Evolutionary conservation across 2,113 vertebrate species (phyloP).

Genomic region (Petrocephalus zakoni): DNA sequence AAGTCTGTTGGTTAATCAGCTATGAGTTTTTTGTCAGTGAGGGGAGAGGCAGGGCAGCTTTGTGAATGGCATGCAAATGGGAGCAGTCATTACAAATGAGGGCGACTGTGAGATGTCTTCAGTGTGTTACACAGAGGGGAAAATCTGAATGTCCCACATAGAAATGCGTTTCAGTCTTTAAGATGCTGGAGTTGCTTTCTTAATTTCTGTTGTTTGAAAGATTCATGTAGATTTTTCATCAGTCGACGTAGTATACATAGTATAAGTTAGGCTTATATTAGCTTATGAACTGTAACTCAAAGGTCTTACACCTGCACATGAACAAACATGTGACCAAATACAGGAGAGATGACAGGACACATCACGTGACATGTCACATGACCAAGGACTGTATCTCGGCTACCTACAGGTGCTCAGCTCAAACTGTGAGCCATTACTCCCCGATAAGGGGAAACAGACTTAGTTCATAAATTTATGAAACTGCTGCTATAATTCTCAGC

Average conservation of each 20-base stretch:
- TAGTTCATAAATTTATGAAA: background rate
- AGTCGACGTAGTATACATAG: background rate
- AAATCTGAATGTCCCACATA: background rate
- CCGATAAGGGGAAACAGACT: background rate
- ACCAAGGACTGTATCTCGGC: background rate
- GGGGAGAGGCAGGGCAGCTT: background rate
- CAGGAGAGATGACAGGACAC: background rate
- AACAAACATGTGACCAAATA: background rate
- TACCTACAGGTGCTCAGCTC: background rate
- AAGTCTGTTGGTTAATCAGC: background rate
- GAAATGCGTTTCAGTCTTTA: background rate
- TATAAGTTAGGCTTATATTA: background rate
- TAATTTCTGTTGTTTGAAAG: background rate
- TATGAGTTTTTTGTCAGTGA: background rate
- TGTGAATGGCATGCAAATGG: background rate
- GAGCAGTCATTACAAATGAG: background rate
- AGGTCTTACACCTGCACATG: background rate
- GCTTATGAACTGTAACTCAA: background rate
- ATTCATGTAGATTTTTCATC: background rate
- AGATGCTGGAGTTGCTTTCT: background rate
- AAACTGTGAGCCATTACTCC: background rate
- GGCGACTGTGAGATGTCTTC: background rate
- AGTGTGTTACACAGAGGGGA: background rate
- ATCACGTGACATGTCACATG: background rate
- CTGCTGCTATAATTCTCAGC: background rate